Percentiles rank a stretch among this genome's conserved stretches.
phyloP scores from a whole-genome alignment of 1,140 invertebrate genomes.

The Drosophila serrata region DNA sequence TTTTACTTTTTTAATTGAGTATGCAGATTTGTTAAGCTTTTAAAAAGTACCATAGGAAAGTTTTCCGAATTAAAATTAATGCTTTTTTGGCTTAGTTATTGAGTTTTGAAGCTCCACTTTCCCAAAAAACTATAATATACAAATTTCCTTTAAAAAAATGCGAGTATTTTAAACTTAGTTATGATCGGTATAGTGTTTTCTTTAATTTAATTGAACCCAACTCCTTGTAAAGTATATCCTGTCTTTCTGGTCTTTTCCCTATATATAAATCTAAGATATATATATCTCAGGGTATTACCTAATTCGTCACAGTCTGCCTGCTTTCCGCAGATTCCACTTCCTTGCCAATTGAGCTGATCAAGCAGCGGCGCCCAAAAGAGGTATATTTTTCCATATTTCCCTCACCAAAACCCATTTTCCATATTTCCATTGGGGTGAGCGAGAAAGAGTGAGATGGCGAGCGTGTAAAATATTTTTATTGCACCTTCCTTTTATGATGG shows the following conservation, averaged over 20 bases:
- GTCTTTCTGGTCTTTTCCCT: not conserved
- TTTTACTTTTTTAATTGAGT: too few species aligned
- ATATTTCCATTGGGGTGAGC: constrained; percentile 8
- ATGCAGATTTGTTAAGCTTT: too few species aligned
- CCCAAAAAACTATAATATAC: too few species aligned
- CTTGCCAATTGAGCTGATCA: constrained; percentile 49
- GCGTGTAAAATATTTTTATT: constrained; percentile 84
- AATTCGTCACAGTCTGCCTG: constrained; percentile 33
- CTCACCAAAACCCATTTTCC: constrained; percentile 10
- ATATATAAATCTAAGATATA: not conserved
- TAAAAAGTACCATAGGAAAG: too few species aligned
- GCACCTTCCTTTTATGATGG: constrained; percentile 84
- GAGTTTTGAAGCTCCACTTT: too few species aligned
- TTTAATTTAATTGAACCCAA: not conserved
- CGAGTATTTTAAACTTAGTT: too few species aligned
- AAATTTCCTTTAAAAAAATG: too few species aligned
- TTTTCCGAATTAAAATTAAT: too few species aligned
- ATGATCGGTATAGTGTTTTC: too few species aligned
- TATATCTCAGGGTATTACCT: constrained; percentile 3
- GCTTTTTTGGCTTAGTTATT: too few species aligned
- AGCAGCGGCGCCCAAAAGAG: constrained; percentile 39
- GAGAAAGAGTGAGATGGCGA: constrained; percentile 21
- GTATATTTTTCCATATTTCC: constrained; percentile 5
- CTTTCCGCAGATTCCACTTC: constrained; percentile 12
- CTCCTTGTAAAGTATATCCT: not conserved